Base-by-base conservation (phyloP, 2,797 vertebrate species). In the Enteromius thamalakanensis region DNA sequence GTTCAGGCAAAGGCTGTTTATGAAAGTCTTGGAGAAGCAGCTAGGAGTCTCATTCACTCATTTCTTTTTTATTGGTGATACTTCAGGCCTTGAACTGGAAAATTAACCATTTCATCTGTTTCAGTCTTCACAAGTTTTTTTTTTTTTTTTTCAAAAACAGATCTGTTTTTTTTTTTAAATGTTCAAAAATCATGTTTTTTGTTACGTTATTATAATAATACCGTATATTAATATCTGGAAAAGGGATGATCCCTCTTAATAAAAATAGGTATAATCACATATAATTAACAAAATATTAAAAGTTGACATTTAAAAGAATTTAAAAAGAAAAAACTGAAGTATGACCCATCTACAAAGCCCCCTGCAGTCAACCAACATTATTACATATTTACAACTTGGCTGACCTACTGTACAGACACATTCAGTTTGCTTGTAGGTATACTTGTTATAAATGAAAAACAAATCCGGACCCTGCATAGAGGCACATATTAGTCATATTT, bases 381-480 rank as follows among this genome's bases (percentile, higher is more conserved):
- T 40, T 84, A 72, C 87, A 89, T 87, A 80, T 87, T 86, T 75
- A n/a, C 11, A 76, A 51, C 65, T 80, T 87, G 88, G 85, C 85
- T 1, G 37, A 29, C 0, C 10, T 40, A 17, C 45, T 12, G 42
- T 71, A 51, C 17, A 58, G 65, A 81, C 85, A 78, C 12, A 58
- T 78, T 85, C 75, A 81, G 34, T 79, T 82, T 58, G 49, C 62
- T 74, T 12, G 14, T 75, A 26, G 40, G 81, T 89, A 85, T 76
- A 15, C 17, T 51, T 89, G 87, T 86, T 79, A 89, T 81, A 80
- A 89, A 90, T 78, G 70, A 83, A 84, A 82, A 81, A 78, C 53
- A 72, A 79, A 76, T 19, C 2, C 40, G 58, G 69, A 84, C 68
- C 55, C 53, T 32, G 47, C 51, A 62, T 74, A 87, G 80, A 87